Evolutionary conservation across 2,797 vertebrate species (phyloP).

Genomic region (Mormyrus hasselquistii): DNA sequence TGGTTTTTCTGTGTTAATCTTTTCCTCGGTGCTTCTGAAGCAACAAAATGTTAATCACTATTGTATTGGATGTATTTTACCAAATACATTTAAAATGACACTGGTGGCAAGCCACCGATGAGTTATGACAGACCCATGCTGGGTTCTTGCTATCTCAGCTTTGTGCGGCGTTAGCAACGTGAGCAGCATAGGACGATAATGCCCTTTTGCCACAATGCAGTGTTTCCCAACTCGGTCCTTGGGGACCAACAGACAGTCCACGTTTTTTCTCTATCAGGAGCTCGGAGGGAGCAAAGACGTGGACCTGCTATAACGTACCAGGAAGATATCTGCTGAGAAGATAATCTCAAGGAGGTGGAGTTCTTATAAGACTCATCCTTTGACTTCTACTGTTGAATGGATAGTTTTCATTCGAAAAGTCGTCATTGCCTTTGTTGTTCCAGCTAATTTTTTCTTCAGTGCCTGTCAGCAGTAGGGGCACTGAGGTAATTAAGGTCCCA

Average conservation of each 20-base stretch:
- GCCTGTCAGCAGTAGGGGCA: background rate
- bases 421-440: background rate
- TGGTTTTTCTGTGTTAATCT: background rate
- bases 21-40: background rate
- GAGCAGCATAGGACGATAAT: background rate
- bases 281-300: background rate
- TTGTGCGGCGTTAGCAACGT: background rate
- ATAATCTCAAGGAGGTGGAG: background rate
- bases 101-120: background rate
- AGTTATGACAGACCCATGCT: background rate
- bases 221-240: background rate
- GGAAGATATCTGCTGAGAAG: background rate
- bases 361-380: background rate
- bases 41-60: background rate
- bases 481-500: conserved; percentile 13
- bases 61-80: background rate
- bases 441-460: conserved; percentile 9
- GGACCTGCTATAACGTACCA: background rate
- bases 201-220: background rate
- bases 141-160: background rate
- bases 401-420: background rate
- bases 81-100: background rate
- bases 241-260: background rate
- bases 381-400: background rate
- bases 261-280: background rate